Evolutionary conservation across 2,888 invertebrate genomes (phyloP), one percentile per base, ranked within the genome.

Genomic region (Harpagoxenus sublaevis): DNA sequence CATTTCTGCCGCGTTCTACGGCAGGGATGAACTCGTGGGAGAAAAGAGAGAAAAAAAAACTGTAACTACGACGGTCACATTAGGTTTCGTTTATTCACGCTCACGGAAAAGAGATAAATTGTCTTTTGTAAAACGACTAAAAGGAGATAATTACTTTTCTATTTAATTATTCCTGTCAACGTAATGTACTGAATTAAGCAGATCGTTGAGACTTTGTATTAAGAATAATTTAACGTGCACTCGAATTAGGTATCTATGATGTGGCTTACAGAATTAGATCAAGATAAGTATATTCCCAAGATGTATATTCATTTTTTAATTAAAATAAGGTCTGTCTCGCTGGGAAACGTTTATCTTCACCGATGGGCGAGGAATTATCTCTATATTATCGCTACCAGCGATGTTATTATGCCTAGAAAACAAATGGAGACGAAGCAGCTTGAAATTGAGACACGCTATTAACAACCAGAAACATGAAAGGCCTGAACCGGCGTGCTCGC

Each of bases 401-500:
- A 57, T 51, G 73, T 73, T 48, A 39, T 48, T 35, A 28, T 4
- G 48, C 9, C 8, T 28, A 18, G 31, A n/a, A 68, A 78, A 81
- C 73, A 81, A 81, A 81, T 73, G 23, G 48, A 60, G 60, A 31
- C 18, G n/a, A 23, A 60, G 6, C 23, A 18, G 45, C 3, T 51
- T 35, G 18, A 57, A 79, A 79, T 79, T 73, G 60, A 70, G 79
- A 35, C 48, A 23, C 15, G 15, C 45, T 55, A 60, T 78, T 82
- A 31, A 66, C n/a, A 53, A n/a, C n/a, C 48, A 39, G 70, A 71
- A 70, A 63, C 74, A 62, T 53, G 88, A 63, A 81, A 86, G 87
- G 77, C 78, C 84, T 74, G 77, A 87, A 84, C 71, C 83, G 85
- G 65, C 81, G 83, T n/a, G 65, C 74, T 84, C 65, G 74, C 82